phyloP scores from a whole-genome alignment of 2,113 vertebrate species.

The Pleuronectes platessa region DNA sequence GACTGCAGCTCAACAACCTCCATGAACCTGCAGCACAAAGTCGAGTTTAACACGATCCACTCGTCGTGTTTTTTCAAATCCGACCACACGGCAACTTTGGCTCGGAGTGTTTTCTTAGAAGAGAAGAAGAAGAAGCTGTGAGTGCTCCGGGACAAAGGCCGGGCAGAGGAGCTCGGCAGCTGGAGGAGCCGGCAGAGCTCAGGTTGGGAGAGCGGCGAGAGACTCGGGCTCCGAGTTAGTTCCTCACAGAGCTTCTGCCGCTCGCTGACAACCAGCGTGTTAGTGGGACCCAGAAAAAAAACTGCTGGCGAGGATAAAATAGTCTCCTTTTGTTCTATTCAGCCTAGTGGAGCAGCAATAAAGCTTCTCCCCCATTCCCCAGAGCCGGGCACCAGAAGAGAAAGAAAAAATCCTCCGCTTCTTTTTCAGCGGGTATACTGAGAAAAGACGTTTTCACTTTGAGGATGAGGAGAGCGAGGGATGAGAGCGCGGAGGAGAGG shows the following conservation, averaged over 20 bases:
- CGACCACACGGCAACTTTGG: neutral
- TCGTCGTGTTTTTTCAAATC: constrained; percentile 8
- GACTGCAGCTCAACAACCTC: neutral
- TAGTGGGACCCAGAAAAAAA: constrained; percentile 47
- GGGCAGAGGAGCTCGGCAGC: constrained; percentile 43
- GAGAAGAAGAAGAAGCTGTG: constrained; percentile 15
- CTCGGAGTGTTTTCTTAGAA: constrained; percentile 39
- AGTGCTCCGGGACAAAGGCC: constrained; percentile 36
- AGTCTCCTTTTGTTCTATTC: constrained; percentile 67
- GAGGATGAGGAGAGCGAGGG: constrained; percentile 44
- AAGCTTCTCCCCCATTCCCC: constrained; percentile 39
- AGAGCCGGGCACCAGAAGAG: constrained; percentile 28
- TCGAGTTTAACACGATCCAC: neutral
- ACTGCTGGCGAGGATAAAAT: constrained; percentile 67
- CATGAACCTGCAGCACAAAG: constrained; percentile 22
- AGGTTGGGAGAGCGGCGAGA: constrained; percentile 46
- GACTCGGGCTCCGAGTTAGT: constrained; percentile 60
- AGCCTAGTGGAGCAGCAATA: constrained; percentile 62
- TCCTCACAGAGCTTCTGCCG: constrained; percentile 57
- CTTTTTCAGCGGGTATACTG: constrained; percentile 37
- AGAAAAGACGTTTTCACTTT: constrained; percentile 63
- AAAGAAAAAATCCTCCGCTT: constrained; percentile 32
- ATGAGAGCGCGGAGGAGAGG: constrained; percentile 44
- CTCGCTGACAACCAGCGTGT: constrained; percentile 66
- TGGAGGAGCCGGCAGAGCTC: constrained; percentile 36